Evolutionary conservation across 2,888 invertebrate genomes (phyloP), one percentile per base, ranked within the genome.

Genomic region (Pycnomerus fuliginosus): DNA sequence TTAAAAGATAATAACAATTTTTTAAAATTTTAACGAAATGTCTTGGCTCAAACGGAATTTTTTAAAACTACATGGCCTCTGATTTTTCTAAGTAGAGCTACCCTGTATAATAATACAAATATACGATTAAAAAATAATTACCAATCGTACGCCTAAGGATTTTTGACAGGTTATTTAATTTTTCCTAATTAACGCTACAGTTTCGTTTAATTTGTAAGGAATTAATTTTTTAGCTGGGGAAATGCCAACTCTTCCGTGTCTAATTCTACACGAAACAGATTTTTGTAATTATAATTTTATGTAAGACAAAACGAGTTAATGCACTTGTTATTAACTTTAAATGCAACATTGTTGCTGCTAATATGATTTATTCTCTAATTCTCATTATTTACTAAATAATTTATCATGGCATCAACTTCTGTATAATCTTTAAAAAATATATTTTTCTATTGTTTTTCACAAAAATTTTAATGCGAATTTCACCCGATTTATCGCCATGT

Each of bases 401-500:
- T n/a, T n/a, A n/a, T n/a, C n/a, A n/a, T n/a, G n/a, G n/a, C n/a
- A n/a, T n/a, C n/a, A n/a, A n/a, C n/a, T n/a, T n/a, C n/a, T n/a
- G n/a, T n/a, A n/a, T n/a, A n/a, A n/a, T n/a, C n/a, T n/a, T n/a
- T n/a, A n/a, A n/a, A n/a, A n/a, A n/a, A n/a, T n/a, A n/a, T n/a
- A n/a, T n/a, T n/a, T n/a, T n/a, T n/a, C n/a, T n/a, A n/a, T n/a
- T n/a, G n/a, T n/a, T n/a, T n/a, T n/a, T n/a, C n/a, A n/a, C n/a
- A n/a, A n/a, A n/a, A n/a, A n/a, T n/a, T n/a, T n/a, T n/a, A n/a
- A n/a, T n/a, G 14, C n/a, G 20, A 10, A 15, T 23, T 16, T 15
- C 28, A 33, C 20, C 61, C 60, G 62, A 65, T 65, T 65, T 65
- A 65, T 65, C 62, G 62, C 64, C 62, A 63, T 64, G 58, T 64